Percentiles rank a stretch among this genome's conserved stretches.
phyloP scores from a whole-genome alignment of 2,797 vertebrate species.

The Melanotaenia boesemani region DNA sequence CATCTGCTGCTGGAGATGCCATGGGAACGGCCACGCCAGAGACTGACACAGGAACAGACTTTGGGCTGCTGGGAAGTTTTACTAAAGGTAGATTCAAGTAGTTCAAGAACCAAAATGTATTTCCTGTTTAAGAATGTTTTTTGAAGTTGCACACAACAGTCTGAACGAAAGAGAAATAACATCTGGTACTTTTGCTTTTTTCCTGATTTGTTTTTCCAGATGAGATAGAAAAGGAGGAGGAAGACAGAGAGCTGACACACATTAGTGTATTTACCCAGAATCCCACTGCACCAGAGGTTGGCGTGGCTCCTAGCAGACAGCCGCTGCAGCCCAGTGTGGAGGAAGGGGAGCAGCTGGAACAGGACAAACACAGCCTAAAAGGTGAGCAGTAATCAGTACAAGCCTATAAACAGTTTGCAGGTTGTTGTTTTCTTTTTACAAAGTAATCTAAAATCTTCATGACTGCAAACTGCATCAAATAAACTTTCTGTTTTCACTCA shows the following conservation, averaged over 20 bases:
- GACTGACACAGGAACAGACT: constrained; percentile 71
- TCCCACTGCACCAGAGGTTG: constrained; percentile 66
- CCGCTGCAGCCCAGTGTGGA: constrained; percentile 67
- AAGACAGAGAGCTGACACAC: constrained; percentile 30
- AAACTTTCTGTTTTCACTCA: background rate
- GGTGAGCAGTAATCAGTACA: constrained; percentile 13
- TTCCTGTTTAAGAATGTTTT: no score
- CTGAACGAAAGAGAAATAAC: background rate
- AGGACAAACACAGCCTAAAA: constrained; percentile 16
- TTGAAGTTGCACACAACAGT: no score
- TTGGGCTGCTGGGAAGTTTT: constrained; percentile 59
- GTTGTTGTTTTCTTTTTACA: background rate
- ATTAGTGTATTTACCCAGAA: constrained; percentile 55
- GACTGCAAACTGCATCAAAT: no score
- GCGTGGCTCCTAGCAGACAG: constrained; percentile 67
- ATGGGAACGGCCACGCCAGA: constrained; percentile 51
- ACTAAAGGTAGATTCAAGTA: constrained; percentile 36
- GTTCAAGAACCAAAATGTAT: background rate
- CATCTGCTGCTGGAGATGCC: constrained; percentile 8
- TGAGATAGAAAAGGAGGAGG: constrained; percentile 43
- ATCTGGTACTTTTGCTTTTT: background rate
- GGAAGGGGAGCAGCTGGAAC: constrained; percentile 29
- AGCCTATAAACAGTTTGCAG: background rate
- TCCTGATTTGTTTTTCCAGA: constrained; percentile 33
- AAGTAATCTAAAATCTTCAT: no score